Conservation (phyloP, 2,888 invertebrate species). For the Sarcophaga rosellei region DNA sequence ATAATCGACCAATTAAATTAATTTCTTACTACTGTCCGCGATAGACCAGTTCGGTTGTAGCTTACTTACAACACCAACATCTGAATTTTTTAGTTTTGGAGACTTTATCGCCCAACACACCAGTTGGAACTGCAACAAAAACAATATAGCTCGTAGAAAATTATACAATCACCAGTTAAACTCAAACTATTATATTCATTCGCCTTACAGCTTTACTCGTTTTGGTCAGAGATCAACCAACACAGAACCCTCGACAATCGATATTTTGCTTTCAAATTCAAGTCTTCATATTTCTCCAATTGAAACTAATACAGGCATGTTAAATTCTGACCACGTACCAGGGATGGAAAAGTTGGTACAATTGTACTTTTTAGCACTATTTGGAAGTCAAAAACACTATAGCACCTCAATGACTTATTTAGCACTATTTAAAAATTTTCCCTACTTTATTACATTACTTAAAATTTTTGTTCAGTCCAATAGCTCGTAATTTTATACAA, state of each 20-base stretch:
- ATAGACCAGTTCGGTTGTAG: not conserved
- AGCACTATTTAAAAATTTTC: too few relatives aligned
- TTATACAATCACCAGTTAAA: slow-evolving; percentile 1
- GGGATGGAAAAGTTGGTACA: too few relatives aligned
- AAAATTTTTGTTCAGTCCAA: too few relatives aligned
- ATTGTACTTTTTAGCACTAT: too few relatives aligned
- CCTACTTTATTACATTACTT: too few relatives aligned
- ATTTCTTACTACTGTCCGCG: slow-evolving; percentile 16
- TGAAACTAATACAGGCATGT: not conserved
- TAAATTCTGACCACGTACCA: slow-evolving; percentile 17
- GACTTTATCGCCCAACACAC: not conserved
- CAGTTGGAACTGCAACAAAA: not conserved
- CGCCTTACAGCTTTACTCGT: slow-evolving; percentile 5
- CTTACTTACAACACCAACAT: not conserved
- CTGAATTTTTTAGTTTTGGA: slow-evolving; percentile 20
- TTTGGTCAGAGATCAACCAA: not conserved
- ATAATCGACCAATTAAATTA: slow-evolving; percentile 13
- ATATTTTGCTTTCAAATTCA: slow-evolving; percentile 12
- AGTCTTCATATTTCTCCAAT: not conserved
- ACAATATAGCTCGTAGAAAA: not conserved
- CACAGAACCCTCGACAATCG: slow-evolving; percentile 6
- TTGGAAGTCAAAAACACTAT: too few relatives aligned
- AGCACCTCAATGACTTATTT: too few relatives aligned
- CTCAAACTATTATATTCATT: slow-evolving; percentile 13
- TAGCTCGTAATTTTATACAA: too few relatives aligned